These are phyloP conservation scores for Numenius arquata DNA, from an alignment of 2,113 vertebrate species.

Conservation along the genomic window DNA sequence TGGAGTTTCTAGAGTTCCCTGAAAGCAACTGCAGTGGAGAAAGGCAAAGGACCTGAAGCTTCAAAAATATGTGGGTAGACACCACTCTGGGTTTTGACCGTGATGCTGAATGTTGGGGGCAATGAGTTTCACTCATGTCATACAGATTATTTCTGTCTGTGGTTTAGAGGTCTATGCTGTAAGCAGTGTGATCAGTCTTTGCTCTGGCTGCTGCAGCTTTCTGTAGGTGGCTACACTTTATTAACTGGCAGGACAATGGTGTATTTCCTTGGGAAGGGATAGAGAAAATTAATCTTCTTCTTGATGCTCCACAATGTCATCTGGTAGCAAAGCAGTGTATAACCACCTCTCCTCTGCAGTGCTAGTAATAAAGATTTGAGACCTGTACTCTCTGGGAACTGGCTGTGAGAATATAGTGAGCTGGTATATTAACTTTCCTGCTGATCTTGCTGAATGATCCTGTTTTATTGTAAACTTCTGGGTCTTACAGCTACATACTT, in stretches of 20 bases:
- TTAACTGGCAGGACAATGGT: background rate
- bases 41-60: background rate
- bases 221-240: background rate
- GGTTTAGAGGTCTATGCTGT: background rate
- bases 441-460: background rate
- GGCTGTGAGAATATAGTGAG: background rate
- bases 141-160: background rate
- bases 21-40: background rate
- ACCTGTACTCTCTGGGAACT: background rate
- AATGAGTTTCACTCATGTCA: background rate
- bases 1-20: background rate
- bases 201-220: background rate
- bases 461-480: background rate
- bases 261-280: background rate
- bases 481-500: background rate
- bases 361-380: background rate
- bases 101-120: fast-evolving
- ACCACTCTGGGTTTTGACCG: background rate
- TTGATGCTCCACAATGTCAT: background rate
- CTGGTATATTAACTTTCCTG: background rate
- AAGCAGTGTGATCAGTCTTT: background rate
- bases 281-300: background rate
- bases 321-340: background rate
- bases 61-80: background rate
- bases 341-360: background rate